Evolutionary conservation across 2,888 invertebrate species (phyloP).

Genomic region (Aspidiotus destructor): DNA sequence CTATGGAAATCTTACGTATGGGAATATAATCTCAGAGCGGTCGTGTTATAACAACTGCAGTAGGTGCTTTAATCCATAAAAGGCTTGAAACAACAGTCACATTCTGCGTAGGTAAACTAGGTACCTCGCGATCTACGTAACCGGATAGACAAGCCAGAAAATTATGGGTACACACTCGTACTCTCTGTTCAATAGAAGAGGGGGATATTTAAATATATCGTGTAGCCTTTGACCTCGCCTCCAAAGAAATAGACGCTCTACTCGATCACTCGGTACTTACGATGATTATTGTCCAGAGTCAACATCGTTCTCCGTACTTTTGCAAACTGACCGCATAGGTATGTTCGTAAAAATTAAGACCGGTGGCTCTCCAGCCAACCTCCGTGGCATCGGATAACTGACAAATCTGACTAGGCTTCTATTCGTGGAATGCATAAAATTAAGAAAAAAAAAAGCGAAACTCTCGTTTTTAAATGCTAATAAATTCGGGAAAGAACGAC

Average conservation of each 20-base stretch:
- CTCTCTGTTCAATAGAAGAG: neutral
- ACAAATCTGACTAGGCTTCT: too few relatives aligned
- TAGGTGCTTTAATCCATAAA: conserved; percentile 27
- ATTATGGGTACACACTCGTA: conserved; percentile 6
- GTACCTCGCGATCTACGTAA: conserved; percentile 18
- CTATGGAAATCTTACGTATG: neutral
- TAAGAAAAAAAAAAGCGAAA: too few relatives aligned
- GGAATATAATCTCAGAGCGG: neutral
- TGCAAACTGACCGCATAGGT: too few relatives aligned
- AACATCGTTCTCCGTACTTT: too few relatives aligned
- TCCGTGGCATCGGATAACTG: too few relatives aligned
- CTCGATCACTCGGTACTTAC: too few relatives aligned
- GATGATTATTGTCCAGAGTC: too few relatives aligned
- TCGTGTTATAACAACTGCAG: conserved; percentile 3
- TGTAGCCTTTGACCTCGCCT: conserved; percentile 27
- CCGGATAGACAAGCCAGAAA: conserved; percentile 26
- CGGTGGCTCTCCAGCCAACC: too few relatives aligned
- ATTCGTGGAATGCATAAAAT: too few relatives aligned
- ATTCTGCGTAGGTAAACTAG: conserved; percentile 28
- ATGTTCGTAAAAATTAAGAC: too few relatives aligned
- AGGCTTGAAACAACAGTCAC: conserved; percentile 25
- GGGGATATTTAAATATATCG: conserved; percentile 8
- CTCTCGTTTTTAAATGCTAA: too few relatives aligned
- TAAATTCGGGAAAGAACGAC: too few relatives aligned
- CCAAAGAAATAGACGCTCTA: neutral